phyloP scores from a whole-genome alignment of 2,797 vertebrate species.

The Tauraco hartlaubi region DNA sequence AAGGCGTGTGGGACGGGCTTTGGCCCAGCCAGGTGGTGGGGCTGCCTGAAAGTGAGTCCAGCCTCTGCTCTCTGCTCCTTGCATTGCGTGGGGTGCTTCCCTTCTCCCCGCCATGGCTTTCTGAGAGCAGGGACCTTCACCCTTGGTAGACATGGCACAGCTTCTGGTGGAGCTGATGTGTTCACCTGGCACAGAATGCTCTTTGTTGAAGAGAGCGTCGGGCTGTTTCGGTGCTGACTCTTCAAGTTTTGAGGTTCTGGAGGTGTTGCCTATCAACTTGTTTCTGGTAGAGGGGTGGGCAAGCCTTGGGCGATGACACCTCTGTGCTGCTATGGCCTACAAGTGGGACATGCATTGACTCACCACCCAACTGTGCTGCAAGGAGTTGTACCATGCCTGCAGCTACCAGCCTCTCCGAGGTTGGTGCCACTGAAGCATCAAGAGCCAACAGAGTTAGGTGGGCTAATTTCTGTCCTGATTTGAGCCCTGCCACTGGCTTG shows the following conservation, averaged over 20 bases:
- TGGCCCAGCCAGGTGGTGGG: rapidly evolving
- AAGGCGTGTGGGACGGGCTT: rapidly evolving
- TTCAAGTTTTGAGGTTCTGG: background rate
- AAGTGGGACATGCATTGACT: background rate
- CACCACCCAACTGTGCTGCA: rapidly evolving
- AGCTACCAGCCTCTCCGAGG: background rate
- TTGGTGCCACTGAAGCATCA: background rate
- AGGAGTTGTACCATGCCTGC: background rate
- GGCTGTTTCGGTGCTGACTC: background rate
- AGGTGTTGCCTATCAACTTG: background rate
- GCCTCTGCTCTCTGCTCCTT: background rate
- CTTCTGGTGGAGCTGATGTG: background rate
- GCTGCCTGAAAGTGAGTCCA: background rate
- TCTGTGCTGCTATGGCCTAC: background rate
- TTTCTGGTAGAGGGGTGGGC: background rate
- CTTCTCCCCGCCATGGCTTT: rapidly evolving
- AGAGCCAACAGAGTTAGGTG: background rate
- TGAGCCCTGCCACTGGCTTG: background rate
- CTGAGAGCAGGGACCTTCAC: background rate
- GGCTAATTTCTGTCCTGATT: background rate
- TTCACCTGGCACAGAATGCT: rapidly evolving
- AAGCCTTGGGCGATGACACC: background rate
- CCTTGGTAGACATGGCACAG: background rate
- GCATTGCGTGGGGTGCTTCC: background rate
- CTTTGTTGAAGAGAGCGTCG: rapidly evolving